Evolutionary conservation across 1,140 invertebrate genomes (phyloP).

Genomic region (Pachypeltis micranthus): DNA sequence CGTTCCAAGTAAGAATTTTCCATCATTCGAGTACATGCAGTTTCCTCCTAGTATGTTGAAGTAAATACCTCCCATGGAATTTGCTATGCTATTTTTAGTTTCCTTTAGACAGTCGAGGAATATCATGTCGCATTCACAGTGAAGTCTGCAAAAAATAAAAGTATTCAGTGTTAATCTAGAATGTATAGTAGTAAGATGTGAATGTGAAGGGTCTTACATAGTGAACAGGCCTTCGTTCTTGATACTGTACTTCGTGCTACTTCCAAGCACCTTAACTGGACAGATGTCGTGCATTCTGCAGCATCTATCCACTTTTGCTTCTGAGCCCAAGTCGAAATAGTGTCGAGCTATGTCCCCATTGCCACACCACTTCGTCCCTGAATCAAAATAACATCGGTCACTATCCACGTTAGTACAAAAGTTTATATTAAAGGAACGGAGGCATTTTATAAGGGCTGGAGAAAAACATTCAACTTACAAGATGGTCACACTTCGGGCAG

Average conservation of each 20-base stretch:
- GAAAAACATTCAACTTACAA: too few species aligned
- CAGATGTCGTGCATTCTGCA: conserved; percentile 74
- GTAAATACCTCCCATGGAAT: conserved; percentile 71
- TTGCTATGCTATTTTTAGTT: conserved; percentile 52
- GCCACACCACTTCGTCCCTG: conserved; percentile 84
- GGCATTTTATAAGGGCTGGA: too few species aligned
- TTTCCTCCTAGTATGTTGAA: conserved; percentile 63
- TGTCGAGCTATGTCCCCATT: conserved; percentile 68
- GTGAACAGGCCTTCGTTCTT: conserved; percentile 74
- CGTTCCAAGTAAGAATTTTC: background rate
- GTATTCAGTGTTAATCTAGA: background rate
- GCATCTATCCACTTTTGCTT: conserved; percentile 61
- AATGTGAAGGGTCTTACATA: conserved; percentile 43
- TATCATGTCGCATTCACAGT: conserved; percentile 72
- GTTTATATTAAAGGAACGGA: too few species aligned
- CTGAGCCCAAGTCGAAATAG: conserved; percentile 67
- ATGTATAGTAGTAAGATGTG: background rate
- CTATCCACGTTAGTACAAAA: too few species aligned
- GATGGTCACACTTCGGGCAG: too few species aligned
- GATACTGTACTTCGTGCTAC: conserved; percentile 61
- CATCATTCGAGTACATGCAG: background rate
- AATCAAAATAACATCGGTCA: conserved; percentile 28
- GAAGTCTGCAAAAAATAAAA: conserved; percentile 42
- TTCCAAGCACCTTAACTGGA: conserved; percentile 60
- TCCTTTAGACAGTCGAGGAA: conserved; percentile 69